Base-by-base conservation (phyloP, 2,888 invertebrate species). In the Erebia aethiops region DNA sequence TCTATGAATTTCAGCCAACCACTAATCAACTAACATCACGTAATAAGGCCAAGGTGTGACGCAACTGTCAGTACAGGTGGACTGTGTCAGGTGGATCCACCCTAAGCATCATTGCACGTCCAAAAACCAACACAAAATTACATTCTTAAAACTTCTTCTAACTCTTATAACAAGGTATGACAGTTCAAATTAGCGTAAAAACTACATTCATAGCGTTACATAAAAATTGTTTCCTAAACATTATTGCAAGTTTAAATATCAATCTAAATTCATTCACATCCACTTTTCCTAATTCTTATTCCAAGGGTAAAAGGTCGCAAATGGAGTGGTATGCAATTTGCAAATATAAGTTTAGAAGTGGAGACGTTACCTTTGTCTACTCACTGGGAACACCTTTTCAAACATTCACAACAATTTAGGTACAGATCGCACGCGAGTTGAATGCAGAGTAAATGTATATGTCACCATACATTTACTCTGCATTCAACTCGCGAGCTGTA, bases 1-100 rank as follows among this genome's bases (percentile, higher is more conserved):
- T 21, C 21, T 49, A 49, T 62, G 62, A 49, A 62, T 62, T 49
- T 62, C 62, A 62, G 49, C 21, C 13, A 52, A 64, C 46, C 18
- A 69, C 61, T 65, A 61, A 69, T 61, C 67, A 67, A 71, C 76
- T 78, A 79, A 77, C 71, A 76, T 79, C 77, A 81, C 78, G 79
- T 80, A 80, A 80, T 75, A 78, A 78, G 77, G 78, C 80, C 83
- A 88, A 90, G 87, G 89, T 88, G 88, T 88, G 84, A 87, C 83
- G 82, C 89, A 89, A 89, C 88, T 88, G 87, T 82, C 84, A 78
- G 66, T 87, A 87, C 88, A 88, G 89, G 87, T 89, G 89, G 84
- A 67, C 77, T 63, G 64, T 73, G 85, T 87, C 90, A 89, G 88
- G 89, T 90, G 88, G 75, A 71, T 78, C 74, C 81, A 82, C 88